Conservation (phyloP, 2,113 vertebrate species). For the Tylochromis polylepis region DNA sequence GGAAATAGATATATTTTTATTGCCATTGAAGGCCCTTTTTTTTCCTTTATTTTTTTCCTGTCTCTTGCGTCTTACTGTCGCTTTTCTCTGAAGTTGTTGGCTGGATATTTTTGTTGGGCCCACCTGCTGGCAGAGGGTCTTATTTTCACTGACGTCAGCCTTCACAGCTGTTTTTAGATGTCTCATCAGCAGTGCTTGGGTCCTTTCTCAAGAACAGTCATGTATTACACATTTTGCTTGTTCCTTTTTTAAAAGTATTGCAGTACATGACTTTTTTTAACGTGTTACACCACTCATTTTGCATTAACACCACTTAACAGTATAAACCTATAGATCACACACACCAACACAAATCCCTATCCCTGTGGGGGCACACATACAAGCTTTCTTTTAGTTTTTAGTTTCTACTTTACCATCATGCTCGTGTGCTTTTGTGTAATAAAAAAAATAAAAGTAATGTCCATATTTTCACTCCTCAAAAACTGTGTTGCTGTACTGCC, state of each 20-base stretch:
- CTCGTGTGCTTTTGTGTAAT: neutral
- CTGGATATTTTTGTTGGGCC: neutral
- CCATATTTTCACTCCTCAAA: neutral
- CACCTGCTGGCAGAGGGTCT: accelerated
- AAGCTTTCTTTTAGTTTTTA: neutral
- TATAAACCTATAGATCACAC: neutral
- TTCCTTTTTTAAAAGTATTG: neutral
- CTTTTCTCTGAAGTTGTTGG: neutral
- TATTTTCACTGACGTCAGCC: neutral
- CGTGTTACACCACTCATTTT: neutral
- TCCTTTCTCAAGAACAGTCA: neutral
- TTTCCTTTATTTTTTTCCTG: neutral
- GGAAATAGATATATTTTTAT: neutral
- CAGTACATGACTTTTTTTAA: neutral
- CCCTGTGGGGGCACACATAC: neutral
- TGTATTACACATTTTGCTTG: neutral
- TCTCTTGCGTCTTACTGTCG: neutral
- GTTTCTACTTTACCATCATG: neutral
- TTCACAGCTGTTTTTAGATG: neutral
- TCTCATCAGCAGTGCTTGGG: neutral
- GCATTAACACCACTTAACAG: neutral
- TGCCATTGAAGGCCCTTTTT: too few species aligned
- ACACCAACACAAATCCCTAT: neutral
- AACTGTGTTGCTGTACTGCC: too few species aligned
- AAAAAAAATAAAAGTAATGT: neutral